Percentiles rank a stretch among this genome's conserved stretches.
These are phyloP conservation scores for Molothrus aeneus DNA, from an alignment of 2,797 vertebrate species.

Conservation along the genomic window DNA sequence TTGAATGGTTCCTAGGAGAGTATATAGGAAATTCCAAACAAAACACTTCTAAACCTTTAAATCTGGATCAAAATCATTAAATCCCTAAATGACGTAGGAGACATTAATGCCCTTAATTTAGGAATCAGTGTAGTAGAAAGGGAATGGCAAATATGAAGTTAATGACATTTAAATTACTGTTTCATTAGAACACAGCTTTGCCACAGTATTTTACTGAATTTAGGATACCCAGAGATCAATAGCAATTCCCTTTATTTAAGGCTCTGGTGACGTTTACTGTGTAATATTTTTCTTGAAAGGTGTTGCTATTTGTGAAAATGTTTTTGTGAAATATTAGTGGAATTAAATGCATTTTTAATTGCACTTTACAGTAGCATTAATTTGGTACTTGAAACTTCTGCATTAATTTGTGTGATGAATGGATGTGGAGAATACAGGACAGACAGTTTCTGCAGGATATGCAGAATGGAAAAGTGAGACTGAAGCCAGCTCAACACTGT, in stretches of 20 bases:
- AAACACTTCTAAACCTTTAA: constrained; percentile 1
- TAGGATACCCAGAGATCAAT: constrained; percentile 69
- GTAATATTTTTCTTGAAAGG: constrained; percentile 15
- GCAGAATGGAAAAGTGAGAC: not conserved
- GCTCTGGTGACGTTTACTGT: constrained; percentile 47
- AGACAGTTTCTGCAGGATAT: not conserved
- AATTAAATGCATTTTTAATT: constrained; percentile 44
- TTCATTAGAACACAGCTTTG: constrained; percentile 74
- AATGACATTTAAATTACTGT: constrained; percentile 76
- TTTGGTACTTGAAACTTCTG: not conserved
- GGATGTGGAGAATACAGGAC: not conserved
- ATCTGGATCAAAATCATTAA: constrained; percentile 52
- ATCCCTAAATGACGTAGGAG: constrained; percentile 41
- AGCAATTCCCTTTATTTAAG: constrained; percentile 75
- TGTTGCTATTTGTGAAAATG: constrained; percentile 54
- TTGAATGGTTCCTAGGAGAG: not conserved
- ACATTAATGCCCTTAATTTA: constrained; percentile 48
- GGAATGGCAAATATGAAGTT: constrained; percentile 74
- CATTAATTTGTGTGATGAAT: not conserved
- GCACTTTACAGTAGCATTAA: not conserved
- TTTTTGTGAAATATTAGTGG: constrained; percentile 34
- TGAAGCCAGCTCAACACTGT: not conserved
- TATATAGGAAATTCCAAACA: not conserved
- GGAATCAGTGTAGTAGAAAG: constrained; percentile 68
- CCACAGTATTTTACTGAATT: constrained; percentile 63